Conservation (phyloP, 1,140 invertebrate genomes). For the Drosophila ogumai region DNA sequence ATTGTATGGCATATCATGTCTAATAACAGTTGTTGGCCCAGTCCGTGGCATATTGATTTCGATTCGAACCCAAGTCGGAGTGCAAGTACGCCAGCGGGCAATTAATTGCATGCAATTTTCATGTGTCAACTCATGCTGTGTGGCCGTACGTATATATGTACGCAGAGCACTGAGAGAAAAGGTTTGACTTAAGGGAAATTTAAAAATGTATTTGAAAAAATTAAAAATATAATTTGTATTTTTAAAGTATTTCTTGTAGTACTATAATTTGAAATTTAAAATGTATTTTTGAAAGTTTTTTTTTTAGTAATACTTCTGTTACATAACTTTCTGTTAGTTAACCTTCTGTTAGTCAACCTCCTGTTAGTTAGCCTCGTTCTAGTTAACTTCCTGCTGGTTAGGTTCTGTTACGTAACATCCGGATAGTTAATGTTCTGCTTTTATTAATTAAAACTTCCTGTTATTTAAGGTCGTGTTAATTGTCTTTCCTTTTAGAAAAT, state of each 20-base stretch:
- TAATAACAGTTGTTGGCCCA: slow-evolving; percentile 48
- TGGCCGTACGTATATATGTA: not conserved
- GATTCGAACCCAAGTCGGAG: slow-evolving; percentile 43
- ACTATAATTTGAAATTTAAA: not conserved
- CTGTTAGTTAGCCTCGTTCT: not conserved
- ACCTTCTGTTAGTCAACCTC: not conserved
- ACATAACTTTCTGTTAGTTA: not conserved
- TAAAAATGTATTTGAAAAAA: not conserved
- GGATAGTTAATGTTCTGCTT: not conserved
- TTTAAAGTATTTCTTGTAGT: no score
- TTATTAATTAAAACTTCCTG: not conserved
- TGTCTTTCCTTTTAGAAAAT: no score
- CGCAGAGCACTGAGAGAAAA: not conserved
- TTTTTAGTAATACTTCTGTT: not conserved
- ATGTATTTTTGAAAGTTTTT: not conserved
- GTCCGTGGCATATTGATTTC: slow-evolving; percentile 60
- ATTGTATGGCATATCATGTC: slow-evolving; percentile 52
- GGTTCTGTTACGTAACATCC: not conserved
- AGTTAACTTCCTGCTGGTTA: not conserved
- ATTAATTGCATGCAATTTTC: slow-evolving; percentile 80
- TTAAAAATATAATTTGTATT: not conserved
- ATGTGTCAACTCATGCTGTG: slow-evolving; percentile 65
- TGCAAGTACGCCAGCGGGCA: slow-evolving; percentile 54
- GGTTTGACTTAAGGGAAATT: not conserved
- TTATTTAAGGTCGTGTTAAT: no score